These are phyloP conservation scores for Eilema griseolum DNA, from an alignment of 2,888 invertebrate species.

Conservation along the genomic window DNA sequence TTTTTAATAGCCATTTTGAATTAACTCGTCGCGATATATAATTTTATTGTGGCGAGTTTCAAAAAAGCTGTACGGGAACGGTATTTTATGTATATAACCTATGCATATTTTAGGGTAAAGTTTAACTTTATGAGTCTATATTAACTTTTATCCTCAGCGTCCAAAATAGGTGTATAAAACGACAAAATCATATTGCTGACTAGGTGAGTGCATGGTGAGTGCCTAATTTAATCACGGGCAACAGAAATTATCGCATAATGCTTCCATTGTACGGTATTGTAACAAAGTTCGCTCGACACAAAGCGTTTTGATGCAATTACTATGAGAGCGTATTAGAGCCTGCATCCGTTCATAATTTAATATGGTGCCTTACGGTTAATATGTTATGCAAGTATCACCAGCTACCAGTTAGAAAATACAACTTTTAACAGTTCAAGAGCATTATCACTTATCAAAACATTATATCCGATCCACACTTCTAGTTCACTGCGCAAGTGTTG, in stretches of 20 bases:
- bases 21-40: too few species aligned
- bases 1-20: too few species aligned
- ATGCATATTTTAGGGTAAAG: neutral
- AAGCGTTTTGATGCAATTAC: constrained; percentile 57
- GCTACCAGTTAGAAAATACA: neutral
- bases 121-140: neutral
- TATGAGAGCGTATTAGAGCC: constrained; percentile 47
- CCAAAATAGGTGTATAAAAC: too few species aligned
- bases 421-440: too few species aligned
- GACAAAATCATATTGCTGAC: constrained; percentile 12
- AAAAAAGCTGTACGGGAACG: too few species aligned
- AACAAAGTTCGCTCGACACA: constrained; percentile 46
- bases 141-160: neutral
- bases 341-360: constrained; percentile 48
- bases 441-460: too few species aligned
- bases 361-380: neutral
- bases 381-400: neutral
- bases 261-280: constrained; percentile 50
- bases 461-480: too few species aligned
- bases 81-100: too few species aligned
- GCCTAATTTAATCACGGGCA: constrained; percentile 33
- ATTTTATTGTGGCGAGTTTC: too few species aligned
- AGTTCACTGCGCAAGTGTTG: too few species aligned
- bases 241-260: constrained; percentile 49
- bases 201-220: constrained; percentile 28